Evolutionary conservation across 2,888 invertebrate genomes (phyloP), one percentile per base, ranked within the genome.

Genomic region (Mylabris sibirica): DNA sequence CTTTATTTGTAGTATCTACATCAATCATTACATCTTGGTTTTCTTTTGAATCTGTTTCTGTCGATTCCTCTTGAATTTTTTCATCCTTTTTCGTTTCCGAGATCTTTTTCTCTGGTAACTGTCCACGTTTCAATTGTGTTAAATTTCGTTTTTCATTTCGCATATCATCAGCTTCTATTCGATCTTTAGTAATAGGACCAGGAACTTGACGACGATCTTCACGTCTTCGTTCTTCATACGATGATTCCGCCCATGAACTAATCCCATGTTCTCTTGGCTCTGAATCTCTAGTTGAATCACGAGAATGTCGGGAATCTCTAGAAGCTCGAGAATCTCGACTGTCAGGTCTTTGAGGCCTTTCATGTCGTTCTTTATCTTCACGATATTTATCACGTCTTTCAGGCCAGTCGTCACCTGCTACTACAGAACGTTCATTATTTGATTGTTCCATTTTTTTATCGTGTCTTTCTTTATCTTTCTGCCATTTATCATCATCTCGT

Each of bases 141-240:
- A 88, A 80, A 73, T 83, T 86, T 22, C 87, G 82, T 70, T 87
- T 87, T 71, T 88, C 87, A 35, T 79, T 83, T 71, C 86, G 84
- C 57, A 85, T 76, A 79, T 89, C 89, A 53, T 88, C 88, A 0
- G 89, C 89, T 77, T 89, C 89, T 20, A 90, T 84, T 74, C 88
- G 87, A 66, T 90, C 90, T 70, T 88, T 86, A 0, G 89, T 89
- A 11, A 89, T 88, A 1, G 90, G 89, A 20, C 88, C 89, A 0
- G 89, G 88, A n/a, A 89, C 87, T 70, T 85, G 85, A 64, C 88
- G 83, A 30, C 86, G 79, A 66, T 84, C 82, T 61, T 83, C 82
- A 67, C 84, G 80, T 66, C 83, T 80, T 71, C 81, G 83, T 59
- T 85, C 84, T 65, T 83, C 81, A 65, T 78, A 81, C 1, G 79